These are phyloP conservation scores for Nephrocerus scutellatus DNA, from an alignment of 2,888 invertebrate species.

Conservation along the genomic window DNA sequence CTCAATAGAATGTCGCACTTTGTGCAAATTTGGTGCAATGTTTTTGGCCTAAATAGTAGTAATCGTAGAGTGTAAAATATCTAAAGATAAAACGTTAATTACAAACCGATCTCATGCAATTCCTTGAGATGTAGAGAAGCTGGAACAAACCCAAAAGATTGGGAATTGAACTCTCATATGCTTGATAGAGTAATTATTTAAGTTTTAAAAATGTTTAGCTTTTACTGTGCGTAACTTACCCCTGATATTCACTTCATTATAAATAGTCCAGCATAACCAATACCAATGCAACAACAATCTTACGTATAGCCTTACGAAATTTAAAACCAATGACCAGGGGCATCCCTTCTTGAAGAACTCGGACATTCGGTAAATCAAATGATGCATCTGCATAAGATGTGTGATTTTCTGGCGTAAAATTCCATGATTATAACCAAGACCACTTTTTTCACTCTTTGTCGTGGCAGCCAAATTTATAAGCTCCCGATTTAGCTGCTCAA, in stretches of 20 bases:
- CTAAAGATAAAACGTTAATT: too few relatives aligned
- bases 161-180: constrained; percentile 16
- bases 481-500: constrained; percentile 18
- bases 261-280: constrained; percentile 24
- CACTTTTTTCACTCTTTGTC: too few relatives aligned
- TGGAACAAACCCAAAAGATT: constrained; percentile 23
- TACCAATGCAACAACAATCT: constrained; percentile 23
- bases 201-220: too few relatives aligned
- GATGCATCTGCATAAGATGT: constrained; percentile 10
- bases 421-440: too few relatives aligned
- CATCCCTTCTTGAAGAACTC: constrained; percentile 15
- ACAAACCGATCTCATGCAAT: constrained; percentile 27
- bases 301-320: constrained; percentile 18
- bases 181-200: too few relatives aligned
- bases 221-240: too few relatives aligned
- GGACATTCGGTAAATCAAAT: constrained; percentile 18
- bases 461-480: too few relatives aligned
- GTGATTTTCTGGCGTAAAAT: too few relatives aligned
- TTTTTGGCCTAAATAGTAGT: constrained; percentile 22
- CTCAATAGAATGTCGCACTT: constrained; percentile 21
- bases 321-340: constrained; percentile 15
- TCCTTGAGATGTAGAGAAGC: constrained; percentile 24
- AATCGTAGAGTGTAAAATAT: too few relatives aligned
- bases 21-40: constrained; percentile 23
- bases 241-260: constrained; percentile 14